Percentiles rank a stretch among this genome's conserved stretches.
These are phyloP conservation scores for Ophthalmolycus amberensis DNA, from an alignment of 2,113 vertebrate genomes.

Conservation along the genomic window DNA sequence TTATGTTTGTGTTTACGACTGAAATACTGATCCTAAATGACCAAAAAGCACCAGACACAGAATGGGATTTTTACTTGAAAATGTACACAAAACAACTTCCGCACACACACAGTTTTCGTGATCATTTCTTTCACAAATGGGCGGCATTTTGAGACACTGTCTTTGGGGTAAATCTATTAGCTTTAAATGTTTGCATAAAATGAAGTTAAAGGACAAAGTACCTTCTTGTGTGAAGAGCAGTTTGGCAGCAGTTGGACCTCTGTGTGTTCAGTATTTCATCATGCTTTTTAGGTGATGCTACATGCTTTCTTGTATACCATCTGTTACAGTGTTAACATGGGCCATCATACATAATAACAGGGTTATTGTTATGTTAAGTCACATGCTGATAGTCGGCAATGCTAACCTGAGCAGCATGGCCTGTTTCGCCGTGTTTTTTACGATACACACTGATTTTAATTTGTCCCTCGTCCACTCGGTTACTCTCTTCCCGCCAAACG, in stretches of 20 bases:
- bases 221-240: neutral
- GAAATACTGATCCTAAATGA: neutral
- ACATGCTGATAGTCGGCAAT: neutral
- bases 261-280: neutral
- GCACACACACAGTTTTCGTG: too few species aligned
- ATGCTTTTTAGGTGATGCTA: too few species aligned
- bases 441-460: neutral
- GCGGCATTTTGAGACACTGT: too few species aligned
- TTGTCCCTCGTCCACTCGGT: constrained; percentile 15
- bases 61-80: neutral
- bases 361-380: too few species aligned
- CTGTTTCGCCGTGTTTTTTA: neutral
- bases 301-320: too few species aligned
- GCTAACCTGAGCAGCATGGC: neutral
- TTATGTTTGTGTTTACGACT: neutral
- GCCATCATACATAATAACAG: too few species aligned
- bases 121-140: too few species aligned
- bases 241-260: constrained; percentile 22
- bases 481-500: constrained; percentile 45
- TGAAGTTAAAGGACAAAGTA: neutral
- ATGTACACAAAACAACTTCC: neutral
- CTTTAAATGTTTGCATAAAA: neutral
- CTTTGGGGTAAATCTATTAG: neutral
- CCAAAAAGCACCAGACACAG: neutral
- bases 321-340: too few species aligned